Evolutionary conservation across 1,140 invertebrate species (phyloP).

Genomic region (Armadillidium nasatum): DNA sequence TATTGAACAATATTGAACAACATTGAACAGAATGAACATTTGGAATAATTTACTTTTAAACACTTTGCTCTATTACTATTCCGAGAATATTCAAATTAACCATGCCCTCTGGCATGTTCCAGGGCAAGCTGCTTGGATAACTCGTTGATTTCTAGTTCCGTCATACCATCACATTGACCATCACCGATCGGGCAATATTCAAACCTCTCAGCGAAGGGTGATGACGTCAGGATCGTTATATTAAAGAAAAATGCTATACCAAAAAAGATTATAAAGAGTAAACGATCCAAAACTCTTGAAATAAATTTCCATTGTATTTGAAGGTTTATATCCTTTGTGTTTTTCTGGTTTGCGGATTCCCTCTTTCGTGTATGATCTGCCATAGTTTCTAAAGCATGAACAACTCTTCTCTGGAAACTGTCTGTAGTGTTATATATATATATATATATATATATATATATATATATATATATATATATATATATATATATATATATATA

Average conservation of each 20-base stretch:
- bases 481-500: too few species aligned
- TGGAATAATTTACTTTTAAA: too few species aligned
- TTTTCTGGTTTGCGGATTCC: neutral
- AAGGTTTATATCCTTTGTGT: slow-evolving; percentile 13
- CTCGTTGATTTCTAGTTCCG: neutral
- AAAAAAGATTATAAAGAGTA: slow-evolving; percentile 39
- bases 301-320: slow-evolving; percentile 43
- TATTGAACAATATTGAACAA: too few species aligned
- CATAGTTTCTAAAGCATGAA: slow-evolving; percentile 36
- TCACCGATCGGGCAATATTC: slow-evolving; percentile 35
- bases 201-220: slow-evolving; percentile 36
- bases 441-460: slow-evolving; percentile 6
- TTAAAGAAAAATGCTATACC: slow-evolving; percentile 36
- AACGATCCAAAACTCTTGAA: slow-evolving; percentile 39
- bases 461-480: slow-evolving; percentile 2
- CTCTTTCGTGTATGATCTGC: slow-evolving; percentile 18
- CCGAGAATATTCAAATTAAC: too few species aligned
- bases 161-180: slow-evolving; percentile 8
- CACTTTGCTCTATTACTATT: too few species aligned
- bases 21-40: too few species aligned
- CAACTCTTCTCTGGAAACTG: slow-evolving; percentile 32
- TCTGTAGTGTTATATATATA: slow-evolving; percentile 27
- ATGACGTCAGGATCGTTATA: slow-evolving; percentile 41
- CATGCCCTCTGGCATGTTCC: neutral
- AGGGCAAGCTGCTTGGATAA: neutral